Evolutionary conservation across 1,140 invertebrate genomes (phyloP), one percentile per base, ranked within the genome.

Genomic region (Maconellicoccus hirsutus): DNA sequence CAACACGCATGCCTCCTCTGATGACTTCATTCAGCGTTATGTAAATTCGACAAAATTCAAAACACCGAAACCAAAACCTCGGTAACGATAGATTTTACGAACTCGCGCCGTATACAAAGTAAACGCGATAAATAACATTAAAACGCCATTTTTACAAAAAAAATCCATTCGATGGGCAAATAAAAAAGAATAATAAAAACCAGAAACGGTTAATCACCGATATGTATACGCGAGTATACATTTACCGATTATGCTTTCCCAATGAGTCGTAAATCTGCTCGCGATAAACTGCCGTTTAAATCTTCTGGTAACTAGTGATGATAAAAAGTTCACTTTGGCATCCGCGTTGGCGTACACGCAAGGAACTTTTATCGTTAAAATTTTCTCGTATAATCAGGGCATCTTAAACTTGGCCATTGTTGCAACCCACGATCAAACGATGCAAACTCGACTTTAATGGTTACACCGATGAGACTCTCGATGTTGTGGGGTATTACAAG

Each of bases 51-150:
- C n/a, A n/a, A n/a, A n/a, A n/a, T n/a, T n/a, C n/a, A n/a, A n/a
- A n/a, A n/a, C n/a, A n/a, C n/a, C n/a, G n/a, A n/a, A n/a, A n/a
- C n/a, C 4, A 33, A 33, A 33, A 33, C 29, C 12, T 6, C 3
- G 4, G 29, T 33, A 33, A 33, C 12, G 12, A 33, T 33, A 6
- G 4, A 3, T 6, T 33, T 33, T 33, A 6, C 29, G 4, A 33
- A 6, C 29, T 6, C 3, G 12, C 12, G 29, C 29, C 12, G 29
- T 33, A 52, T 52, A 52, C n/a, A 52, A 52, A 52, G 42, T 52
- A 52, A 52, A 52, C 42, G 29, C 42, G 42, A 52, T 52, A 52
- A 52, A 52, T 52, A 52, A 52, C 42, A 52, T 52, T 52, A 52
- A 52, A 52, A 52, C 10, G 42, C 42, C 42, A 16, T 52, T 16